A percentile compares a stretch with the other conserved stretches of the same genome.
These are phyloP conservation scores for Hydrozoanthus gracilis DNA, from an alignment of 92 coral and sea anemone species.

Conservation along the genomic window DNA sequence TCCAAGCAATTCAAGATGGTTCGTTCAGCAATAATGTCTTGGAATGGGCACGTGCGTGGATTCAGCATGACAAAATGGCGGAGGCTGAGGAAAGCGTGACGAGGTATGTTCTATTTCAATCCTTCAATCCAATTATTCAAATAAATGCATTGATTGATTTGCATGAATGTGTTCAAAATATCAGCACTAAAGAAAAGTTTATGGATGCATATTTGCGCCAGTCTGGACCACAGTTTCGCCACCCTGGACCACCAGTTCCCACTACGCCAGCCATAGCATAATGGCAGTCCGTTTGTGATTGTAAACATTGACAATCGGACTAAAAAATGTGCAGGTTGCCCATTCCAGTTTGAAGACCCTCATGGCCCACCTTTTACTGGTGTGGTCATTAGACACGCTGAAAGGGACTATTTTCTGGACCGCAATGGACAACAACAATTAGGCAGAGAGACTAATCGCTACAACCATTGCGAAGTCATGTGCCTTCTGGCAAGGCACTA, in stretches of 20 bases:
- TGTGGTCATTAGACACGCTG: constrained; percentile 62
- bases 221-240: constrained; percentile 18
- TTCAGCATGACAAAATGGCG: constrained; percentile 26
- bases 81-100: constrained; percentile 18
- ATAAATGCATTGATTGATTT: constrained; percentile 17
- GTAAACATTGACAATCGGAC: constrained; percentile 50
- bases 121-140: constrained; percentile 3
- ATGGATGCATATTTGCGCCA: constrained; percentile 17
- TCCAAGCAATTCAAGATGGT: too few species aligned
- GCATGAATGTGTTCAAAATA: constrained; percentile 25
- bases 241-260: constrained; percentile 28
- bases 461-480: constrained; percentile 63
- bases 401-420: constrained; percentile 54
- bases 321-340: constrained; percentile 70
- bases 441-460: constrained; percentile 59
- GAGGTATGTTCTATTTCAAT: constrained; percentile 25
- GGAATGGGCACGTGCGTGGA: constrained; percentile 25
- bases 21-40: too few species aligned
- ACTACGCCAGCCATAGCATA: constrained; percentile 64
- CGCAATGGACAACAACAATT: constrained; percentile 57
- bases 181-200: constrained; percentile 17
- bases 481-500: constrained; percentile 65
- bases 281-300: constrained; percentile 64
- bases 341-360: constrained; percentile 58
- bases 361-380: constrained; percentile 63